Evolutionary conservation across 35 echinoderm and acorn worm species (phyloP), one percentile per base, ranked within the genome.

Genomic region (Chiridota heheva): DNA sequence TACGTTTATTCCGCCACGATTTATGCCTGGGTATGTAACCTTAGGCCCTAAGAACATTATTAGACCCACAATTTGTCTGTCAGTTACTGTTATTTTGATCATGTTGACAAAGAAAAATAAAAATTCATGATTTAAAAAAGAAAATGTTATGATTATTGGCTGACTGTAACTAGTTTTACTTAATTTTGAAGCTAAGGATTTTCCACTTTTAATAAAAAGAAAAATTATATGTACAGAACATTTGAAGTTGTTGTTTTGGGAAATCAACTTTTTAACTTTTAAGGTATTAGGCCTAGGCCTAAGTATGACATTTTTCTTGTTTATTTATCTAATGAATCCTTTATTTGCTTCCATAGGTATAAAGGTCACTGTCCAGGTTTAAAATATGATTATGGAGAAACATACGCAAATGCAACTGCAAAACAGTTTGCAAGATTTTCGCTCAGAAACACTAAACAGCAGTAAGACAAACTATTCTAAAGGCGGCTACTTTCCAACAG

Each of bases 371-470:
- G 95, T 40, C 95, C 95, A 32, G 90, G 89, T 22, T 58, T 84
- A 17, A 98, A 98, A 62, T 98, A 88, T 83, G 95, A 92, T 40
- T 98, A 98, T 44, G 95, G 95, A 25, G 95, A 98, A 63, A 91
- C 95, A 0, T 98, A 98, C 32, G 89, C 89, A 15, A 91, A 98
- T 87, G 93, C 95, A 5, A 98, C 95, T 2, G 95, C 95, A 31
- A 98, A 97, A 75, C 77, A 91, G n/a, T 88, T 91, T n/a, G 10
- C 89, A 98, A 71, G 95, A 98, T 56, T 98, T 91, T 62, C 40
- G 95, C 20, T 98, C 95, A 2, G 79, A 87, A 63, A 91, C 89
- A 17, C 70, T 98, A 24, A 92, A 98, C 69, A 86, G 69, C 30
- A 98, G 95, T 55, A 88, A 91, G 41, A 92, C 78, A 24, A 88